Evolutionary conservation across 2,888 invertebrate genomes (phyloP).

Genomic region (Agrotis puta): DNA sequence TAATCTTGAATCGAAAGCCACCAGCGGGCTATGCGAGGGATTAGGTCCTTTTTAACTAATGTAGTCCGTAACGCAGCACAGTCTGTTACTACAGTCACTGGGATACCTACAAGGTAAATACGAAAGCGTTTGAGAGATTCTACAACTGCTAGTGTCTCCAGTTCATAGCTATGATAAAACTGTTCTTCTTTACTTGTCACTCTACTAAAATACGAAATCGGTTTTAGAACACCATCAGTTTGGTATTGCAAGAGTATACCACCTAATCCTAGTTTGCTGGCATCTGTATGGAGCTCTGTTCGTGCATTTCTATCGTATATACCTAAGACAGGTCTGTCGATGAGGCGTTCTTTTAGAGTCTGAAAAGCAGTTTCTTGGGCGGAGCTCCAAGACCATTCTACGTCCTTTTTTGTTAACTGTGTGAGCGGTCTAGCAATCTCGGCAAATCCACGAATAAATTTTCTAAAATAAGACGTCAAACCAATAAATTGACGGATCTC

Average conservation of each 20-base stretch:
- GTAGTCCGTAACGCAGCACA: constrained; percentile 19
- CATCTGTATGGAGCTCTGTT: constrained; percentile 19
- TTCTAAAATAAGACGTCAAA: constrained; percentile 27
- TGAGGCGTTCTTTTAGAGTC: constrained; percentile 2
- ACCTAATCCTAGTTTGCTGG: constrained; percentile 16
- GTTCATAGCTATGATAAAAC: constrained; percentile 13
- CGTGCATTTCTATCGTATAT: constrained; percentile 7
- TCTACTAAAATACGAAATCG: constrained; percentile 25
- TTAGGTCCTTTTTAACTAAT: constrained; percentile 3
- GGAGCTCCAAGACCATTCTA: constrained; percentile 12
- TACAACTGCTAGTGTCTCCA: constrained; percentile 19
- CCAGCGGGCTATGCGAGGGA: constrained; percentile 17
- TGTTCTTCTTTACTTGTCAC: constrained; percentile 16
- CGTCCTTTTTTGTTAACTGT: constrained; percentile 12
- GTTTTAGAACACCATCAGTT: constrained; percentile 1
- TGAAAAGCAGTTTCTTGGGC: constrained; percentile 8
- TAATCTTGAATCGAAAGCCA: constrained; percentile 17
- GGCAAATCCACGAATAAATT: constrained; percentile 27
- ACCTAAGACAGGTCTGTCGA: constrained; percentile 12
- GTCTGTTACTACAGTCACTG: constrained; percentile 2
- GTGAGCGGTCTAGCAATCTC: constrained; percentile 20
- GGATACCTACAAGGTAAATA: constrained; percentile 4
- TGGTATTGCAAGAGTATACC: constrained; percentile 26
- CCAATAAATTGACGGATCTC: constrained; percentile 30
- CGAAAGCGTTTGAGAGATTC: constrained; percentile 17